Conservation (phyloP, 2,888 invertebrate species). For the Dasysyrphus tricinctus region DNA sequence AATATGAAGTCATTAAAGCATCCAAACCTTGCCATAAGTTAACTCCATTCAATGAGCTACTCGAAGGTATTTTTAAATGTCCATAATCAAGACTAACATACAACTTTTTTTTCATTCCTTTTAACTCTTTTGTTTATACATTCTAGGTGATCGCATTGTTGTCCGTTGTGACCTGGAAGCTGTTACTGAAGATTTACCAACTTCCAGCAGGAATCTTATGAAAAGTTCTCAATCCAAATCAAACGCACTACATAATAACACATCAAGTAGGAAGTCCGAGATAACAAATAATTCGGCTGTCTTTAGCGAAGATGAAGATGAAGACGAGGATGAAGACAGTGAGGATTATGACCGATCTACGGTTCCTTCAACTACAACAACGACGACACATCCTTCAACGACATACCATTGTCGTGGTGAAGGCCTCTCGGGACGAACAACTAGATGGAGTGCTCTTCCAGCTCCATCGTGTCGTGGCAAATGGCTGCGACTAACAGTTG, state of each 20-base stretch:
- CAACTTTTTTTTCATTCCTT: slow-evolving; percentile 64
- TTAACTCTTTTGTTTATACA: neutral
- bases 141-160: slow-evolving; percentile 89
- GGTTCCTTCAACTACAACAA: slow-evolving; percentile 74
- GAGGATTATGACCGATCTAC: slow-evolving; percentile 75
- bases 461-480: slow-evolving; percentile 95
- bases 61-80: slow-evolving; percentile 87
- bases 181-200: slow-evolving; percentile 84
- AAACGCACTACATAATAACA: slow-evolving; percentile 24
- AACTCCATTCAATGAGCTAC: slow-evolving; percentile 88
- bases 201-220: slow-evolving; percentile 18
- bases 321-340: slow-evolving; percentile 53
- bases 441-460: slow-evolving; percentile 92
- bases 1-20: slow-evolving; percentile 92
- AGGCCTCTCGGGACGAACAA: slow-evolving; percentile 89
- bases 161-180: slow-evolving; percentile 93
- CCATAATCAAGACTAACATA: neutral
- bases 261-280: slow-evolving; percentile 73
- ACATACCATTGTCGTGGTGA: slow-evolving; percentile 90
- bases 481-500: slow-evolving; percentile 88
- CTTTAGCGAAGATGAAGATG: slow-evolving; percentile 75
- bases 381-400: slow-evolving; percentile 77
- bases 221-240: slow-evolving; percentile 36
- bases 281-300: slow-evolving; percentile 76
- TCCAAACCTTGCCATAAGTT: slow-evolving; percentile 92